These are phyloP conservation scores for Andrena bucephala DNA, from an alignment of 2,888 invertebrate species.

Conservation along the genomic window DNA sequence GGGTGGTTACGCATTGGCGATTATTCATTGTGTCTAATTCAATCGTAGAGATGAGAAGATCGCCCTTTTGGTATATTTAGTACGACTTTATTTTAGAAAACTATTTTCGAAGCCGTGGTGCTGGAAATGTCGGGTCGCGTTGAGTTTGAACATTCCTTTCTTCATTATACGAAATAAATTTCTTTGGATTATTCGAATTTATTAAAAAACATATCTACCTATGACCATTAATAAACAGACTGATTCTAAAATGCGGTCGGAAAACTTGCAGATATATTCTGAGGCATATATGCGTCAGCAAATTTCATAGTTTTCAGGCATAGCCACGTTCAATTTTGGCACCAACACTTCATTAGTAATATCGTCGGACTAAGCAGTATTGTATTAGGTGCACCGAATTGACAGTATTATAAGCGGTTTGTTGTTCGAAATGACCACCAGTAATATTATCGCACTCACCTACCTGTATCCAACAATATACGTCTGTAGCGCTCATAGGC, in stretches of 20 bases:
- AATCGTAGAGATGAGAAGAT: slow-evolving; percentile 38
- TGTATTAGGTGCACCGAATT: too few species aligned
- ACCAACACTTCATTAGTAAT: too few species aligned
- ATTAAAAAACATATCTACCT: neutral
- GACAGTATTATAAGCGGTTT: neutral
- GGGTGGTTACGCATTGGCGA: slow-evolving; percentile 34
- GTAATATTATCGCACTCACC: neutral
- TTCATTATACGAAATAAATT: neutral
- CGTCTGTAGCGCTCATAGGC: too few species aligned
- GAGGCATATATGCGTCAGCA: too few species aligned
- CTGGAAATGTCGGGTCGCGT: slow-evolving; percentile 5
- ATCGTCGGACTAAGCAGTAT: too few species aligned
- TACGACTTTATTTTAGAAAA: slow-evolving; percentile 37
- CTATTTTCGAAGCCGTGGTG: slow-evolving; percentile 19
- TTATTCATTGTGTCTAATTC: slow-evolving; percentile 57
- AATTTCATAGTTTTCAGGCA: too few species aligned
- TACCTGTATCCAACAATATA: neutral
- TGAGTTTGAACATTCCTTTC: neutral
- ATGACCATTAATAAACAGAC: too few species aligned
- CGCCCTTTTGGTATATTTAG: slow-evolving; percentile 52
- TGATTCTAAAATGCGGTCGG: too few species aligned
- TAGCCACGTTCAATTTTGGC: too few species aligned
- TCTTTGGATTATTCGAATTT: neutral
- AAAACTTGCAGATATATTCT: too few species aligned
- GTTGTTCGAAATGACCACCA: neutral